Evolutionary conservation across 2,797 vertebrate species (phyloP).

Genomic region (Ibycter americanus): DNA sequence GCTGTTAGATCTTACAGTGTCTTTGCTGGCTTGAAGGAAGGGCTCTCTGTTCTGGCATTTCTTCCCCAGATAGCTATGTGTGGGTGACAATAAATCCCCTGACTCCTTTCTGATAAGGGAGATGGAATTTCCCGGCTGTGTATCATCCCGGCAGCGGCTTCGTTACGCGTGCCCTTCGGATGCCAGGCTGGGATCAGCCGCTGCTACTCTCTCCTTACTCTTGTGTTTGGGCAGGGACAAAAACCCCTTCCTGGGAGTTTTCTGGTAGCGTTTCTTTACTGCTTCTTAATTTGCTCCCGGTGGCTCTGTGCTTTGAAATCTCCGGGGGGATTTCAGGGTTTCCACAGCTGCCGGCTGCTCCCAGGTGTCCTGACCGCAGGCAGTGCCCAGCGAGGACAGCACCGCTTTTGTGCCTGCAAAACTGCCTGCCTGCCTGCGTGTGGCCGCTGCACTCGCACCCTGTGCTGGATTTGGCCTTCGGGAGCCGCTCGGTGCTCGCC

Average conservation of each 20-base stretch:
- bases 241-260: not conserved
- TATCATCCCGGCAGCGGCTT: not conserved
- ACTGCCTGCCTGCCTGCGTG: not conserved
- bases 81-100: not conserved
- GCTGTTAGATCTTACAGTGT: not conserved
- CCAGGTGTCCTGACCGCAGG: not conserved
- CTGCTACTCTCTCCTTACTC: not conserved
- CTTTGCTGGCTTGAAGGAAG: not conserved
- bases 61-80: not conserved
- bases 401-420: not conserved
- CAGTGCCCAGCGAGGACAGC: not conserved
- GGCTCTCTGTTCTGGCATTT: not conserved
- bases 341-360: not conserved
- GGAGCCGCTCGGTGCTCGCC: not conserved
- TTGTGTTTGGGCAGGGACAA: not conserved
- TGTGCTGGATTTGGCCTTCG: not conserved
- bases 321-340: not conserved
- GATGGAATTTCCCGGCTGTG: not conserved
- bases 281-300: not conserved
- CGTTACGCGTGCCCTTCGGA: fast-evolving
- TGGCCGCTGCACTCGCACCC: not conserved
- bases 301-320: not conserved
- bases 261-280: not conserved
- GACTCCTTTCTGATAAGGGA: not conserved
- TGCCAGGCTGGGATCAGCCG: not conserved